Conservation (phyloP, 2,113 vertebrate species). For the Engraulis encrasicolus region DNA sequence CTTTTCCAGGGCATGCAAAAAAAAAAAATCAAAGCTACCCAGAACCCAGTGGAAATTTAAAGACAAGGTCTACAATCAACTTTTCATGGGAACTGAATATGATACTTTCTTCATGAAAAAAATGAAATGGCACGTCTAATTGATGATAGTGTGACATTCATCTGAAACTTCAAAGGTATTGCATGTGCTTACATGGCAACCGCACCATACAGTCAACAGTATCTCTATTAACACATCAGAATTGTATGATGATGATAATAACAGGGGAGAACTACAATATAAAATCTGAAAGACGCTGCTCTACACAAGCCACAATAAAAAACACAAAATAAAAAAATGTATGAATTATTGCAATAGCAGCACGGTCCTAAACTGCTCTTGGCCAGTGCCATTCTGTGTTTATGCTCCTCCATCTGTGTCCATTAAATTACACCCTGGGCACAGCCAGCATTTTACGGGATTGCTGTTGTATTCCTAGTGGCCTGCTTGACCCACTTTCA, state of each 20-base stretch:
- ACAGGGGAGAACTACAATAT: not conserved
- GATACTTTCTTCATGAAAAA: not conserved
- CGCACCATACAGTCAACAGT: no score
- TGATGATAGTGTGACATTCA: no score
- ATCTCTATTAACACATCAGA: no score
- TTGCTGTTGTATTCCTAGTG: not conserved
- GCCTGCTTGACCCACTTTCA: not conserved
- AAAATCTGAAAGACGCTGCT: not conserved
- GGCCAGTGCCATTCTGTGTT: not conserved
- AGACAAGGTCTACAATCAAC: slow-evolving; percentile 59
- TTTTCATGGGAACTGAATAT: slow-evolving; percentile 50
- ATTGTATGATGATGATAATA: not conserved
- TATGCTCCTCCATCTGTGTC: not conserved
- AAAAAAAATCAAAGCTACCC: no score
- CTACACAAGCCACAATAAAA: not conserved
- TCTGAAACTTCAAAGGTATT: no score
- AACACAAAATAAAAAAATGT: not conserved
- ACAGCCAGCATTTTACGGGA: not conserved
- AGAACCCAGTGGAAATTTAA: slow-evolving; percentile 55
- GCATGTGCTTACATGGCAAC: no score
- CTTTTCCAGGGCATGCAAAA: slow-evolving; percentile 49
- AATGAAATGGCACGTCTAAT: no score
- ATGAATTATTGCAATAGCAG: not conserved
- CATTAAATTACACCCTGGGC: not conserved
- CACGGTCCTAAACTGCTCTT: not conserved